Conservation (phyloP, 2,113 vertebrate species). For the Spheniscus mendiculus region DNA sequence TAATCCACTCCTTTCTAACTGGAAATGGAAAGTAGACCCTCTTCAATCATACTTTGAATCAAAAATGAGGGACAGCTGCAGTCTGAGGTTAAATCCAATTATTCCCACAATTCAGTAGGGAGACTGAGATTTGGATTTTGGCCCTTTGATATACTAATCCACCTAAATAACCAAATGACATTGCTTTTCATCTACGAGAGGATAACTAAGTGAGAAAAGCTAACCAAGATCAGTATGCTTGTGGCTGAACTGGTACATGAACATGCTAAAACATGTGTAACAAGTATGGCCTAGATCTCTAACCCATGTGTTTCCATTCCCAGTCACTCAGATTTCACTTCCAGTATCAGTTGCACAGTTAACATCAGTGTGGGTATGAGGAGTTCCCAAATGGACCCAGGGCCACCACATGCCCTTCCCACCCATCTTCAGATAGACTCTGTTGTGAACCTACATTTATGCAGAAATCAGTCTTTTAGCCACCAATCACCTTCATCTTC, state of each 20-base stretch:
- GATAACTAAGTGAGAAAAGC: not conserved
- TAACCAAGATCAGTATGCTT: not conserved
- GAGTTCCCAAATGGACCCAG: not conserved
- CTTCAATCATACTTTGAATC: not conserved
- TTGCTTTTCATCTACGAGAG: not conserved
- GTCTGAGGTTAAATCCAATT: not conserved
- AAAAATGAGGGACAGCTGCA: not conserved
- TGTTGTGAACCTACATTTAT: not conserved
- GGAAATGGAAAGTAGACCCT: constrained; percentile 9
- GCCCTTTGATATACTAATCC: not conserved
- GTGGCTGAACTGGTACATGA: not conserved
- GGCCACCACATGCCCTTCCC: not conserved
- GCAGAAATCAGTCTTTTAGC: not conserved
- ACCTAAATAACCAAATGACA: not conserved
- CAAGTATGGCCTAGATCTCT: not conserved
- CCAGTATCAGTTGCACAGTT: not conserved
- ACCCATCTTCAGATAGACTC: not conserved
- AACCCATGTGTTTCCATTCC: not conserved
- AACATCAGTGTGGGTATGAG: not conserved
- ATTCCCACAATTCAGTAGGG: not conserved
- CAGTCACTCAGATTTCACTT: not conserved
- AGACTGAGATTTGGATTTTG: not conserved
- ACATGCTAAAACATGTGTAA: not conserved
- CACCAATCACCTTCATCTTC: not conserved
- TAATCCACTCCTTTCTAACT: not conserved